Evolutionary conservation across 2,888 invertebrate species (phyloP).

Genomic region (Chymomyza procnemis): DNA sequence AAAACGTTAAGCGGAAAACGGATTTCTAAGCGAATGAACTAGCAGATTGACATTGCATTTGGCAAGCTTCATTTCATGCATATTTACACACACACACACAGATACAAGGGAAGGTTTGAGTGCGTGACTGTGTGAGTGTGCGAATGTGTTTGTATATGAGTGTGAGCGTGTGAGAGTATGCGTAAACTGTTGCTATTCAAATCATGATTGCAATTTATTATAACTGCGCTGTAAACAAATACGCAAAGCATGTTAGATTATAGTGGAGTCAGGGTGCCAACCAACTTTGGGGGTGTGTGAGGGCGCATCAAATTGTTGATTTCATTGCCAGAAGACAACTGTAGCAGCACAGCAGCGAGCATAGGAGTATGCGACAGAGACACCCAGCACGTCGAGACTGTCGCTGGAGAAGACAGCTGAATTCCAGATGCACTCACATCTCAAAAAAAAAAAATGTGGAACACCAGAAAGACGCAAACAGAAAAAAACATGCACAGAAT

Average conservation of each 20-base stretch:
- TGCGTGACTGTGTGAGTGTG: not conserved
- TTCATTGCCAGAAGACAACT: conserved; percentile 36
- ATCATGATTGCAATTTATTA: conserved; percentile 50
- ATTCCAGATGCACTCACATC: not conserved
- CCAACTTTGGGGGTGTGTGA: not conserved
- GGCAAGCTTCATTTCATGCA: conserved; percentile 32
- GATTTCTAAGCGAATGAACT: conserved; percentile 59
- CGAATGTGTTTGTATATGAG: not conserved
- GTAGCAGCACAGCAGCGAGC: not conserved
- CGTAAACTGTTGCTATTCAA: conserved; percentile 36
- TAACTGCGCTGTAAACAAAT: conserved; percentile 42
- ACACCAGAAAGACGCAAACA: conserved; percentile 29
- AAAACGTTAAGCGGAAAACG: conserved; percentile 64
- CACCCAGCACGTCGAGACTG: not conserved
- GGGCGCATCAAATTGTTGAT: conserved; percentile 39
- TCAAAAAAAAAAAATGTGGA: not conserved
- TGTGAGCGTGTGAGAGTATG: conserved; percentile 9
- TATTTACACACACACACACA: conserved; percentile 27
- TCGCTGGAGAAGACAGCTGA: not conserved
- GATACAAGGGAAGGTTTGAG: conserved; percentile 5
- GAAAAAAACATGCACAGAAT: conserved; percentile 59
- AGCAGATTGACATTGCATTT: conserved; percentile 56
- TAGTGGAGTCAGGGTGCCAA: not conserved
- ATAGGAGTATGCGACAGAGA: not conserved
- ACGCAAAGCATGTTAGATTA: conserved; percentile 1